A percentile compares a stretch with the other conserved stretches of the same genome.
These are phyloP conservation scores for Lordiphosa fenestrarum DNA, from an alignment of 2,888 invertebrate species.

Conservation along the genomic window DNA sequence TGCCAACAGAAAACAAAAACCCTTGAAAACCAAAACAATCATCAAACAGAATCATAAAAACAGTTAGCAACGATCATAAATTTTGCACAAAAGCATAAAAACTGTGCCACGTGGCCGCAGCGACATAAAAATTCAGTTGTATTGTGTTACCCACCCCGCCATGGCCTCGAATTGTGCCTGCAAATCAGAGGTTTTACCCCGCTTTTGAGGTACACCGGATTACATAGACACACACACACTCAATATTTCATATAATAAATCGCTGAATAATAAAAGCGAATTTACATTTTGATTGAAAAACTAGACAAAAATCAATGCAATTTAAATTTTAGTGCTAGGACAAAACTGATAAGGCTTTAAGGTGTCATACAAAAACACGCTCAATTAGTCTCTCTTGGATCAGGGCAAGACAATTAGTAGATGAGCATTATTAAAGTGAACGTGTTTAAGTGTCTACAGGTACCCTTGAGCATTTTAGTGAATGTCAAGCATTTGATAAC, in stretches of 20 bases:
- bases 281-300: slow-evolving; percentile 64
- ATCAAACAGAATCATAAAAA: slow-evolving; percentile 73
- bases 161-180: slow-evolving; percentile 41
- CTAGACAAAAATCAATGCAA: slow-evolving; percentile 3
- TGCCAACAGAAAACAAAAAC: slow-evolving; percentile 26
- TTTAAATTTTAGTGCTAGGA: no score
- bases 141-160: slow-evolving; percentile 36
- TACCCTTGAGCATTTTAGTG: no score
- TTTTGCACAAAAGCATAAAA: slow-evolving; percentile 64
- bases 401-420: no score
- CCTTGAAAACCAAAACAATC: slow-evolving; percentile 64
- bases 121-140: slow-evolving; percentile 54
- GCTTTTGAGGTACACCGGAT: slow-evolving; percentile 23
- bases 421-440: no score
- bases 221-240: not conserved
- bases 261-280: slow-evolving; percentile 62
- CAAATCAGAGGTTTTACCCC: slow-evolving; percentile 64
- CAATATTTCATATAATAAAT: slow-evolving; percentile 57
- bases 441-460: no score
- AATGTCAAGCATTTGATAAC: no score
- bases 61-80: slow-evolving; percentile 71
- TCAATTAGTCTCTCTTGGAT: no score
- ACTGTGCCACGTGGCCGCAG: slow-evolving; percentile 50
- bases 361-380: no score
- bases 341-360: no score